These are phyloP conservation scores for Parazoanthus darwini DNA, from an alignment of 92 coral and sea anemone genomes.

Conservation along the genomic window DNA sequence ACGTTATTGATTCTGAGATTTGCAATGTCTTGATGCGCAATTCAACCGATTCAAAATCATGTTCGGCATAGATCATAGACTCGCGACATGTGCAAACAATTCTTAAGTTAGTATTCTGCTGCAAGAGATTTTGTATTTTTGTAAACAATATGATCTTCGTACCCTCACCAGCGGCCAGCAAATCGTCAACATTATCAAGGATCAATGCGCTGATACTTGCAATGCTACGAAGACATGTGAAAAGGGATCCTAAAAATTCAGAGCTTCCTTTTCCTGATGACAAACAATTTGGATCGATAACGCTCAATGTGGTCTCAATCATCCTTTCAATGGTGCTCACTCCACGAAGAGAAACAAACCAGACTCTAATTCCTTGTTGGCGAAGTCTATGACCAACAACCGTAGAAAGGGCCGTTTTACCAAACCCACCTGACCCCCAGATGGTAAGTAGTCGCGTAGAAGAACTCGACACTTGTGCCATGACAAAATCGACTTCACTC, in stretches of 20 bases:
- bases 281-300: neutral
- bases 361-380: neutral
- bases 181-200: slow-evolving; percentile 13
- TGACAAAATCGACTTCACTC: neutral
- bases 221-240: neutral
- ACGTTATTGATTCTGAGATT: neutral
- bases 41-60: neutral
- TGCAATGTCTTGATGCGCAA: neutral
- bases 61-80: neutral
- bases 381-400: slow-evolving; percentile 16
- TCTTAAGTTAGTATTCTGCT: neutral
- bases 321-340: neutral
- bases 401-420: slow-evolving; percentile 13
- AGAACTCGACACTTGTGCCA: neutral
- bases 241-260: neutral
- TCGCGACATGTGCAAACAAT: slow-evolving; percentile 28
- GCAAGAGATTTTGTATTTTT: neutral
- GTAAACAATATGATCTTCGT: neutral
- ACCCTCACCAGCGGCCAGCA: neutral
- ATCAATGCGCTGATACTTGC: neutral
- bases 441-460: slow-evolving; percentile 15
- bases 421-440: slow-evolving; percentile 32
- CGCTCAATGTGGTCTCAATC: neutral
- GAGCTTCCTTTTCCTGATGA: too few species aligned
- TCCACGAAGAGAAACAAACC: slow-evolving; percentile 14